Evolutionary conservation across 35 echinoderm and acorn worm species (phyloP).

Genomic region (Holothuria glaberrima): DNA sequence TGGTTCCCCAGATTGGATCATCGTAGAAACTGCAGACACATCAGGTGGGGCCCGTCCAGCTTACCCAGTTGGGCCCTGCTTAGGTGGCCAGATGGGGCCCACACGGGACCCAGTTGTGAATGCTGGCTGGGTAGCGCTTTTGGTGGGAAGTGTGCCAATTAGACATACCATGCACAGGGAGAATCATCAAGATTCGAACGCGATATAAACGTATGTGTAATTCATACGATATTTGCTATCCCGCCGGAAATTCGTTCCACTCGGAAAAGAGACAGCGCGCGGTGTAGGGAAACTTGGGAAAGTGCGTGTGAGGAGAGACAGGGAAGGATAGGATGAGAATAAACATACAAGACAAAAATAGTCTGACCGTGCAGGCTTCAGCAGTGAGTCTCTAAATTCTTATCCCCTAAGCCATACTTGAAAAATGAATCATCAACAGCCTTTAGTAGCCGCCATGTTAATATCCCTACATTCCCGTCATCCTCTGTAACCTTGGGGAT

Average conservation of each 20-base stretch:
- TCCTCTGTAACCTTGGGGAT: too few relatives aligned
- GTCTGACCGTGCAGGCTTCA: too few relatives aligned
- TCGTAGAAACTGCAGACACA: background rate
- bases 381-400: too few relatives aligned
- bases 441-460: too few relatives aligned
- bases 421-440: too few relatives aligned
- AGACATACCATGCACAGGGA: background rate
- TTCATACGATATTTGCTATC: background rate
- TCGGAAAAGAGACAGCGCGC: too few relatives aligned
- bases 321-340: background rate
- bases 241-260: too few relatives aligned
- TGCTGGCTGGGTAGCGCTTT: too few relatives aligned
- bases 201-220: slow-evolving; percentile 3
- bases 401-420: too few relatives aligned
- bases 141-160: background rate
- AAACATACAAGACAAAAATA: too few relatives aligned
- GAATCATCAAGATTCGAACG: background rate
- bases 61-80: background rate
- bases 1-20: background rate
- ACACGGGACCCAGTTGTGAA: slow-evolving; percentile 5
- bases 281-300: too few relatives aligned
- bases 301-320: background rate
- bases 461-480: too few relatives aligned
- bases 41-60: background rate
- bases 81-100: background rate